phyloP scores from a whole-genome alignment of 2,888 invertebrate species.

The Congeria kusceri region DNA sequence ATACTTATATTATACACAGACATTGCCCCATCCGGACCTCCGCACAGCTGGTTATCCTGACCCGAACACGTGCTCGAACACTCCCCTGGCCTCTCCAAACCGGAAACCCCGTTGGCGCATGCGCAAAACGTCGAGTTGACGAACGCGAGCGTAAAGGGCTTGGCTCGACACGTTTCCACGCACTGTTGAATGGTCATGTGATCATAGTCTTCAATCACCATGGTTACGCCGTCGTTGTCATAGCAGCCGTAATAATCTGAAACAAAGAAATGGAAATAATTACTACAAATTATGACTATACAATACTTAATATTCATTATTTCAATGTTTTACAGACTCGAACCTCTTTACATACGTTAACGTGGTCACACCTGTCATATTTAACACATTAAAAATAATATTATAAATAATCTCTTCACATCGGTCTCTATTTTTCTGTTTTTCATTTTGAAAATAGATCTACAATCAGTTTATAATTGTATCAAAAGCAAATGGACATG shows the following conservation, averaged over 20 bases:
- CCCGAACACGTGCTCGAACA: slow-evolving; percentile 42
- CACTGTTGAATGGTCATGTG: slow-evolving; percentile 62
- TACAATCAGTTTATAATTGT: too few species aligned
- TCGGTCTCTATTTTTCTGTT: too few species aligned
- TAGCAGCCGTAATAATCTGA: slow-evolving; percentile 58
- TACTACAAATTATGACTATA: too few species aligned
- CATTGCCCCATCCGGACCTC: slow-evolving; percentile 30
- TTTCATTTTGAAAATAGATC: too few species aligned
- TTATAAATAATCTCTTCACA: too few species aligned
- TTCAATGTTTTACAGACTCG: too few species aligned
- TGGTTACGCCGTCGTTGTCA: background rate
- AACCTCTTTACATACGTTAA: too few species aligned
- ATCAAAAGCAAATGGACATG: too few species aligned
- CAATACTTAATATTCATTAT: too few species aligned
- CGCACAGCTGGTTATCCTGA: slow-evolving; percentile 58
- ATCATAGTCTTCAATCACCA: slow-evolving; percentile 1
- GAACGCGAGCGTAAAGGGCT: slow-evolving; percentile 16
- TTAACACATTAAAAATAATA: too few species aligned
- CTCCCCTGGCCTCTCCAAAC: background rate
- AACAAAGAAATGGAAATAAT: too few species aligned
- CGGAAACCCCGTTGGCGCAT: slow-evolving; percentile 30
- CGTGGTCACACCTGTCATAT: too few species aligned
- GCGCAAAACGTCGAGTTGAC: slow-evolving; percentile 23
- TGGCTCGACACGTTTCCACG: slow-evolving; percentile 49
- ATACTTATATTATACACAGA: slow-evolving; percentile 42